A percentile compares a stretch with the other conserved stretches of the same genome.
These are phyloP conservation scores for Xenus cinereus DNA, from an alignment of 2,113 vertebrate species.

Conservation along the genomic window DNA sequence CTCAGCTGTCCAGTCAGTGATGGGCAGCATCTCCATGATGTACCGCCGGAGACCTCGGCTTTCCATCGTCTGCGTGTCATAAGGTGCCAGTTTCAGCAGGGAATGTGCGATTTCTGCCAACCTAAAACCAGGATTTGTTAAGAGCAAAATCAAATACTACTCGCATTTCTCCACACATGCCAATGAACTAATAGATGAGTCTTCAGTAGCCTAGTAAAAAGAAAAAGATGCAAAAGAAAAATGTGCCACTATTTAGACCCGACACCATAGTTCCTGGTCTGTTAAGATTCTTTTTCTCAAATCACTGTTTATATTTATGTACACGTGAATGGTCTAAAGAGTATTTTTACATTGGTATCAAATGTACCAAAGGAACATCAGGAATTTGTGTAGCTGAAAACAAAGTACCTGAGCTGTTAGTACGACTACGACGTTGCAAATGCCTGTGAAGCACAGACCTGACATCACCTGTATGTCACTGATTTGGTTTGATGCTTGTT, in stretches of 20 bases:
- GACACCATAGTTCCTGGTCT: background rate
- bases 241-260: background rate
- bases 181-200: background rate
- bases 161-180: background rate
- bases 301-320: background rate
- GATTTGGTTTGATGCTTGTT: background rate
- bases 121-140: conserved; percentile 63
- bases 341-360: background rate
- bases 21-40: conserved; percentile 98
- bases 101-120: conserved; percentile 97
- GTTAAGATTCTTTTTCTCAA: background rate
- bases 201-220: background rate
- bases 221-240: background rate
- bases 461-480: background rate
- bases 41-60: conserved; percentile 93
- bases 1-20: conserved; percentile 96
- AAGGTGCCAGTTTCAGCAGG: conserved; percentile 94
- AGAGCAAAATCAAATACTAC: background rate
- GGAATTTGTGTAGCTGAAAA: background rate
- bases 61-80: conserved; percentile 98
- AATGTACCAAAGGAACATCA: background rate
- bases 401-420: background rate
- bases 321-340: background rate
- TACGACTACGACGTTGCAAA: background rate
- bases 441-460: background rate